Percentiles rank a stretch among this genome's conserved stretches.
These are phyloP conservation scores for Lissonota sp. DNA, from an alignment of 2,888 invertebrate species.

Conservation along the genomic window DNA sequence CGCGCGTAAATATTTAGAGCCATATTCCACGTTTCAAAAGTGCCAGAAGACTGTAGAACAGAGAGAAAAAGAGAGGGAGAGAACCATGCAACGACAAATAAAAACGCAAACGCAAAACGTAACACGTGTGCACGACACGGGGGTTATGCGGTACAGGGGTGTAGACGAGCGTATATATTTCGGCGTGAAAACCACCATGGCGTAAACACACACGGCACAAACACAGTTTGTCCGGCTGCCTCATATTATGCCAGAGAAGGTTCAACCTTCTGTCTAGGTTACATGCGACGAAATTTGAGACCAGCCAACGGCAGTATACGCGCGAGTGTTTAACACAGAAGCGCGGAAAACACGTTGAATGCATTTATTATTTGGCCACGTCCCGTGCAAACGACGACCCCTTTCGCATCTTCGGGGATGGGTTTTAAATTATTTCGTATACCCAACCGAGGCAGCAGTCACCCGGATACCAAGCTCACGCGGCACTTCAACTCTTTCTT, in stretches of 20 bases:
- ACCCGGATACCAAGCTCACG: not conserved
- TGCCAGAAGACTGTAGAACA: slow-evolving; percentile 13
- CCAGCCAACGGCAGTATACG: slow-evolving; percentile 38
- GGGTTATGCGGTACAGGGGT: slow-evolving; percentile 32
- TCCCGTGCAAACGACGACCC: slow-evolving; percentile 59
- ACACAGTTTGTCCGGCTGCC: slow-evolving; percentile 34
- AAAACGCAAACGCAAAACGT: slow-evolving; percentile 46
- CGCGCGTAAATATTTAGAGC: slow-evolving; percentile 75
- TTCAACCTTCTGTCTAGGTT: slow-evolving; percentile 43
- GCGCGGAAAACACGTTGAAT: slow-evolving; percentile 53
- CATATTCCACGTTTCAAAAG: slow-evolving; percentile 57
- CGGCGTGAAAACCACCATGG: slow-evolving; percentile 43
- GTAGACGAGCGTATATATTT: slow-evolving; percentile 37
- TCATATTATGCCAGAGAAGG: slow-evolving; percentile 27
- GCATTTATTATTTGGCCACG: slow-evolving; percentile 61
- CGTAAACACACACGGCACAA: slow-evolving; percentile 32
- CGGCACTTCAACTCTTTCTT: slow-evolving; percentile 5
- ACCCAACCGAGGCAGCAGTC: slow-evolving; percentile 1
- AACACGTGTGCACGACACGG: slow-evolving; percentile 64
- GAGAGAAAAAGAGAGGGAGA: slow-evolving; percentile 2
- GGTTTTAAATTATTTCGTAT: slow-evolving; percentile 60
- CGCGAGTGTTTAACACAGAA: slow-evolving; percentile 5
- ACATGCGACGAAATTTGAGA: slow-evolving; percentile 45
- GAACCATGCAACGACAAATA: not conserved
- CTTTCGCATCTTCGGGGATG: slow-evolving; percentile 57